Evolutionary conservation across 2,113 vertebrate genomes (phyloP), one percentile per base, ranked within the genome.

Genomic region (Ursus arctos): DNA sequence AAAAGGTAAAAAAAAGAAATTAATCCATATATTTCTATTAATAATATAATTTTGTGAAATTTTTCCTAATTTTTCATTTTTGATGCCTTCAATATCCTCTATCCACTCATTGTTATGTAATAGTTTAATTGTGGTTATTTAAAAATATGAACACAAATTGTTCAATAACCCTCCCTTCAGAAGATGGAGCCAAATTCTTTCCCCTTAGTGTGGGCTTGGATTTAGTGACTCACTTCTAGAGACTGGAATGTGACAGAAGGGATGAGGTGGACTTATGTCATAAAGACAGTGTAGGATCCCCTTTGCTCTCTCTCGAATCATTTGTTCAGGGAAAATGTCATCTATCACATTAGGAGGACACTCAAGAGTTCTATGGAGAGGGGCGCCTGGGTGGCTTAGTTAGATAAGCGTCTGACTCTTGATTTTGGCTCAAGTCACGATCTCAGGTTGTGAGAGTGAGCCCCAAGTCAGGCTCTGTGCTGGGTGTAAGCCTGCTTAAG

Each of bases 91-190:
- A 47, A 74, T 43, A 89, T 59, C 26, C 59, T 61, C 3, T 51
- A 67, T 16, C n/a, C 1, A 96, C 36, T 88, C 33, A 72, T 21
- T 55, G 9, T 36, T 93, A 87, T 77, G 47, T 53, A 21, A 76
- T 77, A 19, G n/a, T 88, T 83, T 77, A 87, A 82, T n/a, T 47
- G 13, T 69, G 24, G 43, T 76, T 15, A n/a, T 86, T 93, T 93
- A 49, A 85, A 88, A 97, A 65, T 85, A 95, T n/a, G 71, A 94
- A 84, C 18, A 63, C 3, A 47, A 76, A 55, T 71, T 92, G 21
- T 84, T 72, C 57, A 3, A 65, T 40, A 87, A 94, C 28, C 19
- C 19, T 82, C 47, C 31, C n/a, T 90, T 83, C 47, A 83, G 82
- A 95, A 87, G 57, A 59, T 26, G 43, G 63, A 65, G n/a, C 21